These are phyloP conservation scores for Brachymystax lenok DNA, from an alignment of 2,797 vertebrate species.

Conservation along the genomic window DNA sequence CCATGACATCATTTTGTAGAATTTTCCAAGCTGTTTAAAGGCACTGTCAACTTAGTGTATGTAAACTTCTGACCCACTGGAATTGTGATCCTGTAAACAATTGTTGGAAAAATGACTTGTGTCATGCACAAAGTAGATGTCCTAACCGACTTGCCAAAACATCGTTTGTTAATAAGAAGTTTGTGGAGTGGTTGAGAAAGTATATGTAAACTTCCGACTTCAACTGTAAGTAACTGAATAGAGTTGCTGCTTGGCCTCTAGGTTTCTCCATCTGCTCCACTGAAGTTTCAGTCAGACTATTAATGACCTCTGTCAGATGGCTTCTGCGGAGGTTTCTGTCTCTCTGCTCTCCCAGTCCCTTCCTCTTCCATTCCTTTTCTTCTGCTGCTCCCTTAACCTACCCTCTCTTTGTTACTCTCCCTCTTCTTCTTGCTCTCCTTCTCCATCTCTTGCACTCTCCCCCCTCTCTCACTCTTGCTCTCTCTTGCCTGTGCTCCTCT, in stretches of 20 bases:
- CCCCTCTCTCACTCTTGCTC: neutral
- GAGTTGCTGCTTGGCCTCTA: neutral
- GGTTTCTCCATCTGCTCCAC: neutral
- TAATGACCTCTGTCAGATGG: constrained; percentile 11
- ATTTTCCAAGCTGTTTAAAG: too few species aligned
- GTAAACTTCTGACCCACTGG: too few species aligned
- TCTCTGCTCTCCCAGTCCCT: neutral
- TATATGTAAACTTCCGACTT: too few species aligned
- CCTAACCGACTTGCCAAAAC: too few species aligned
- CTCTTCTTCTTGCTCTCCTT: neutral
- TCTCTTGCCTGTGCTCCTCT: neutral
- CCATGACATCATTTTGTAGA: too few species aligned
- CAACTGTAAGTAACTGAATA: neutral
- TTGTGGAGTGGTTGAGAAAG: too few species aligned
- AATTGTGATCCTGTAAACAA: too few species aligned
- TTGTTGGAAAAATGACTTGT: too few species aligned
- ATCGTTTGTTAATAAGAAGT: too few species aligned
- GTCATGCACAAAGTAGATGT: too few species aligned
- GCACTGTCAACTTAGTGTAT: too few species aligned
- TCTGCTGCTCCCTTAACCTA: neutral
- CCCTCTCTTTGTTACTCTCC: neutral
- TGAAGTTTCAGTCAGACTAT: constrained; percentile 3
- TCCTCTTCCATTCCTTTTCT: constrained; percentile 13
- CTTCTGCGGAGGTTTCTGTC: neutral
- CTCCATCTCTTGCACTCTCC: neutral